Evolutionary conservation across 2,113 vertebrate genomes (phyloP), one percentile per base, ranked within the genome.

Genomic region (Entomyzon cyanotis): DNA sequence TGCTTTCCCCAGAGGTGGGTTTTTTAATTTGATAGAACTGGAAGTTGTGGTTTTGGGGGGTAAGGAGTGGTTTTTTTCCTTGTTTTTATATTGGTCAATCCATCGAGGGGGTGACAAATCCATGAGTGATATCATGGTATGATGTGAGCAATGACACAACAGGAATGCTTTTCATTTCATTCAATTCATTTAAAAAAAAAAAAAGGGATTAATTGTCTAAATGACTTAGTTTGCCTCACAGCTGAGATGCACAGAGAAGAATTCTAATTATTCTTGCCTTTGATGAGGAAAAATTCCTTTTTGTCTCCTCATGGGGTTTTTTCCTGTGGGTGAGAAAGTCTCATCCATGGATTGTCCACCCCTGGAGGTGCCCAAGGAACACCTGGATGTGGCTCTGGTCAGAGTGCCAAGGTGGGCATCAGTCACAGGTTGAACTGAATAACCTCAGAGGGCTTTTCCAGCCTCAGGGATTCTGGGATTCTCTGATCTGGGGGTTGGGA

Each of bases 401-500:
- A n/a, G 42, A n/a, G 49, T 56, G 44, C 50, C 35, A 14, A 59
- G 31, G 37, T 60, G 46, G 15, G 39, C 17, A 69, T 44, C 24
- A 27, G 39, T 2, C 73, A 15, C 17, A 52, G 28, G 4, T 19
- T 46, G 58, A 33, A 6, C 28, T 55, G 19, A 1, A 15, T 12
- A 19, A 12, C 12, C 49, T 74, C 23, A 41, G 41, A 65, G n/a
- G 8, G 23, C 15, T 41, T 41, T 75, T 41, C 59, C 59, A n/a
- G 0, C 82, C 59, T 41, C 59, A 41, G 50, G 70, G 5, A 20
- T 41, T 41, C 18, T 23, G 64, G 64, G 17, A 53, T 62, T 39
- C 22, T 0, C 0, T 5, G 60, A 5, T 3, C 15, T 42, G 3
- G 7, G 22, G 5, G 1, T 9, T 58, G 15, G n/a, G 41, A 17